Base-by-base conservation (phyloP, 2,888 invertebrate species). In the Brachyptera risi region DNA sequence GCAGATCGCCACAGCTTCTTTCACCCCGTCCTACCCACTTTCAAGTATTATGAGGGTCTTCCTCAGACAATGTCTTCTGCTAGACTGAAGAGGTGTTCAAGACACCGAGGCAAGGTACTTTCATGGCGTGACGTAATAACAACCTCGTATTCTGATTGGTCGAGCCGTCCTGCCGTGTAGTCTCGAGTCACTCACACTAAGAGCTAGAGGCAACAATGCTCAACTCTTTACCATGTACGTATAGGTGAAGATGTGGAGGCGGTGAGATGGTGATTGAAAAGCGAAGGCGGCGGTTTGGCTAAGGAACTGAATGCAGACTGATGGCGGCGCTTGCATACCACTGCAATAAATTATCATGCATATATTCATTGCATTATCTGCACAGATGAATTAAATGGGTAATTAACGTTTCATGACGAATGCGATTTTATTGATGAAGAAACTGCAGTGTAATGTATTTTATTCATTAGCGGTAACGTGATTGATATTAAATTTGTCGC, bases 61-160 rank as follows among this genome's bases (percentile, higher is more conserved):
- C 70, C 71, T 70, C 72, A 71, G 72, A 71, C 70, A 70, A 72
- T 70, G 73, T 73, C 73, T 73, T 73, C 67, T 67, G 69, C 68
- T 71, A 72, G 73, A 73, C 73, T 73, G 69, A 68, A 66, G 67
- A 65, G 56, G 27, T 69, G 66, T 63, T 68, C 68, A 66, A 69
- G 69, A 68, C 67, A 67, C 56, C 50, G 26, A 56, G 54, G 62
- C 44, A 57, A 58, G 47, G 44, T 27, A 38, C 61, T 19, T 42
- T 35, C 24, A 35, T 44, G 37, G 31, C 51, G 63, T 63, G 63
- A 63, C 63, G 63, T 60, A 57, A 63, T 54, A 35, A 15, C 61
- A 59, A 19, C 35, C 59, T 59, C 59, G 47, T 19, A 27, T 56
- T 59, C 17, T 47, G 35, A 59, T 62, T 59, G 58, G 58, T 56